Evolutionary conservation across 2,113 vertebrate species (phyloP), one percentile per base, ranked within the genome.

Genomic region (Menidia beryllina): DNA sequence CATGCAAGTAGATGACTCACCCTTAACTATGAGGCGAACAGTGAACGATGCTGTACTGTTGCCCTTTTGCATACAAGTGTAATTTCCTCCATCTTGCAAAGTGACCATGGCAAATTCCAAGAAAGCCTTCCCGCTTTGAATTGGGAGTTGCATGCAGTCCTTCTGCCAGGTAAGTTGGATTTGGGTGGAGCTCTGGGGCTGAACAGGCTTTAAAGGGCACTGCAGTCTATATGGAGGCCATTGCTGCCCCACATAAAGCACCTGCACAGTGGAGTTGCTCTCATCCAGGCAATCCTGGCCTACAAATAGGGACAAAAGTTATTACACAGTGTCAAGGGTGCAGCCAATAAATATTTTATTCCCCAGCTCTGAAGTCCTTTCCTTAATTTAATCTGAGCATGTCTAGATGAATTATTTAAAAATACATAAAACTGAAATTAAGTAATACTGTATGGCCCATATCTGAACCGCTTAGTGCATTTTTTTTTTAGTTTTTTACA

Each of bases 251-350:
- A 54, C 39, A 36, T 60, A 69, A 7, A 79, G 9, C n/a, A 47
- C 51, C 26, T 79, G 66, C 57, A 89, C 87, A 53, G 66, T 45
- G 27, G 86, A 78, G 7, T 23, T 58, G 50, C 54, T 56, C n/a
- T 66, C 77, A 34, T 88, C 70, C 54, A 87, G 74, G 39, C 90
- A 91, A 1, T n/a, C 54, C 66, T 90, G 73, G 65, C 69, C 89
- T 92, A 41, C 8, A 85, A 64, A 75, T 0, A 34, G 24, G 68
- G n/a, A 74, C 2, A 71, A 5, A 25, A 15, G 4, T 5, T 21
- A 47, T 58, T 66, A 59, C 19, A 30, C 3, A 2, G 17, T 53
- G 11, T 62, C 12, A 55, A 13, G n/a, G 41, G 15, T 27, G 10
- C 2, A n/a, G 7, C 4, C 5, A 19, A 19, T 10, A 7, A 27